Evolutionary conservation across 2,797 vertebrate species (phyloP).

Genomic region (Scyliorhinus canicula): DNA sequence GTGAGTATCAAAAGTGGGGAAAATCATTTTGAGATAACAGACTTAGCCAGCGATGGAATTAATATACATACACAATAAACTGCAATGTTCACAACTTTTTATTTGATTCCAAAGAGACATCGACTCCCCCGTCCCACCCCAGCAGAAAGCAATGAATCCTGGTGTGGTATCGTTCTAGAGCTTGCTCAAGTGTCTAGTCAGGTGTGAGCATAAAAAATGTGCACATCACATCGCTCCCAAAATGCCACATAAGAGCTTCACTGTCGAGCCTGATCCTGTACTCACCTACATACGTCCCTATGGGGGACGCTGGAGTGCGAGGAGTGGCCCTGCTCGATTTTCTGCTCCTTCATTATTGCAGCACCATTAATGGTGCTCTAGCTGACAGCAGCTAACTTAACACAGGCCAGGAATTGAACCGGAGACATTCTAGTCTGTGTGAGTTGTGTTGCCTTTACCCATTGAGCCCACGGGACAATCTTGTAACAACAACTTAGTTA

Average conservation of each 20-base stretch:
- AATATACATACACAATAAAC: not conserved
- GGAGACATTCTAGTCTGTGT: not conserved
- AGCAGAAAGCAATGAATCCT: not conserved
- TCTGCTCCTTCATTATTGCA: not conserved
- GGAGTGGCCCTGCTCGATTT: not conserved
- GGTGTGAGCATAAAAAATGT: not conserved
- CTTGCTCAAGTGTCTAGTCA: not conserved
- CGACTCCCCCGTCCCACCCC: not conserved
- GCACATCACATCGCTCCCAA: not conserved
- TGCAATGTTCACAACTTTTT: not conserved
- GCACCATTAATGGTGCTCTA: not conserved
- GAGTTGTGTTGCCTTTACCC: not conserved
- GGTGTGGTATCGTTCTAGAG: not conserved
- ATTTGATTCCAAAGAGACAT: not conserved
- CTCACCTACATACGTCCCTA: not conserved
- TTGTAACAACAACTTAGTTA: not conserved
- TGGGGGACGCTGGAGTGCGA: not conserved
- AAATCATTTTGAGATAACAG: constrained; percentile 14
- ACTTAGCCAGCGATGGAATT: not conserved
- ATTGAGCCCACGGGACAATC: not conserved
- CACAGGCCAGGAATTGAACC: not conserved
- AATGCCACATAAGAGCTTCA: not conserved
- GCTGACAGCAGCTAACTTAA: not conserved
- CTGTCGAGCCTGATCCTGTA: not conserved
- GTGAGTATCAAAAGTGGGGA: not conserved